These are phyloP conservation scores for Bufo bufo DNA, from an alignment of 2,113 vertebrate genomes.

Conservation along the genomic window DNA sequence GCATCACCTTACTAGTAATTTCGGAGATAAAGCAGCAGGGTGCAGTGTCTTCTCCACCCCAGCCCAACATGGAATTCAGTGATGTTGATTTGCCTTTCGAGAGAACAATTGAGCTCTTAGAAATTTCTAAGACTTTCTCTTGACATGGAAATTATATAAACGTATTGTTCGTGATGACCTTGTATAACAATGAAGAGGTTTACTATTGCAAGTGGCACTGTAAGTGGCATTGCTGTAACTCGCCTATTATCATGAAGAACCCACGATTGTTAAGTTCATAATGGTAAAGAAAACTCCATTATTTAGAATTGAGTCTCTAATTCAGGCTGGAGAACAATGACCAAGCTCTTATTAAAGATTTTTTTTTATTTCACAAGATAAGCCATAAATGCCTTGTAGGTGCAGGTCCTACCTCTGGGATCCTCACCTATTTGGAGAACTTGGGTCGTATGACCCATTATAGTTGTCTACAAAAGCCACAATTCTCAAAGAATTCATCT, in stretches of 20 bases:
- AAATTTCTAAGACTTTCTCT: background rate
- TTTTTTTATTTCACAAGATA: too few relatives aligned
- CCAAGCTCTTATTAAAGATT: too few relatives aligned
- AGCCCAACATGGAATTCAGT: background rate
- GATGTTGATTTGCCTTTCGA: background rate
- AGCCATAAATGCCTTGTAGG: too few relatives aligned
- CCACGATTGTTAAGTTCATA: too few relatives aligned
- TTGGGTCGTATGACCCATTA: background rate
- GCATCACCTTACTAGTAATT: background rate
- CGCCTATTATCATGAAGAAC: too few relatives aligned
- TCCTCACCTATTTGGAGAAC: background rate
- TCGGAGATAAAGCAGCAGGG: constrained; percentile 2
- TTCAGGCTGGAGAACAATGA: too few relatives aligned
- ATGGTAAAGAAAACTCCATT: too few relatives aligned
- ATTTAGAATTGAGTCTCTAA: too few relatives aligned
- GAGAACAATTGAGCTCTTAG: background rate
- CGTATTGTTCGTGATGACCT: background rate
- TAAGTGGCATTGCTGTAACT: too few relatives aligned
- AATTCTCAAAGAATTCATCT: too few relatives aligned
- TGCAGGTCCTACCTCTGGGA: background rate
- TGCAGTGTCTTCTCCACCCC: background rate
- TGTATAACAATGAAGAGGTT: background rate
- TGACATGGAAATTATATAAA: background rate
- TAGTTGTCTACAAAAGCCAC: background rate
- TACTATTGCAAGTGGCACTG: too few relatives aligned